A percentile compares a stretch with the other conserved stretches of the same genome.
phyloP scores from a whole-genome alignment of 2,797 vertebrate species.

The Myotis pilosus region DNA sequence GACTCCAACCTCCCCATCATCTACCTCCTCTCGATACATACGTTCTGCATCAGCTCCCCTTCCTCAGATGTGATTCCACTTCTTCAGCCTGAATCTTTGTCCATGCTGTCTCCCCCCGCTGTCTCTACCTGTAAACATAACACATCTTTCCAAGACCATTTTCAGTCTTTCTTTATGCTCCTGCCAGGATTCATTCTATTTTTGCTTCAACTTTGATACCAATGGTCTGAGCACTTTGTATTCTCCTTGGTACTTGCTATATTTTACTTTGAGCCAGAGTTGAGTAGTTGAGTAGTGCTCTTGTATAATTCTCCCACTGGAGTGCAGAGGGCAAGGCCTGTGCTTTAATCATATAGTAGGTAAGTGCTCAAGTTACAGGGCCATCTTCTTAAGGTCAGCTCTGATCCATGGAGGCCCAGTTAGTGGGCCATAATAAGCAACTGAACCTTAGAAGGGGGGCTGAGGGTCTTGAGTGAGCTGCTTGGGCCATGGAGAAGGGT shows the following conservation, averaged over 20 bases:
- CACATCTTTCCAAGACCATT: not conserved
- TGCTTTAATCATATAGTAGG: not conserved
- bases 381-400: not conserved
- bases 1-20: rapidly evolving
- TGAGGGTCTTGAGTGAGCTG: not conserved
- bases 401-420: not conserved
- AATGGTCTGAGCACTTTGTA: not conserved
- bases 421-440: not conserved
- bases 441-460: not conserved
- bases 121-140: not conserved
- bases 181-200: not conserved
- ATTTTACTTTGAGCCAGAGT: not conserved
- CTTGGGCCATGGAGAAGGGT: not conserved
- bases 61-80: not conserved
- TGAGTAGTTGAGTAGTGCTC: not conserved
- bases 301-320: not conserved
- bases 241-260: not conserved
- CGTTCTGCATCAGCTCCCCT: not conserved
- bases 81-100: not conserved
- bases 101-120: not conserved
- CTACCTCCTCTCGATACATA: not conserved
- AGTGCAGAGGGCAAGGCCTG: not conserved
- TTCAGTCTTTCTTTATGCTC: not conserved
- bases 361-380: not conserved
- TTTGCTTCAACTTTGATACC: not conserved